Conservation (phyloP, 2,888 invertebrate genomes). For the Latrodectus hesperus region DNA sequence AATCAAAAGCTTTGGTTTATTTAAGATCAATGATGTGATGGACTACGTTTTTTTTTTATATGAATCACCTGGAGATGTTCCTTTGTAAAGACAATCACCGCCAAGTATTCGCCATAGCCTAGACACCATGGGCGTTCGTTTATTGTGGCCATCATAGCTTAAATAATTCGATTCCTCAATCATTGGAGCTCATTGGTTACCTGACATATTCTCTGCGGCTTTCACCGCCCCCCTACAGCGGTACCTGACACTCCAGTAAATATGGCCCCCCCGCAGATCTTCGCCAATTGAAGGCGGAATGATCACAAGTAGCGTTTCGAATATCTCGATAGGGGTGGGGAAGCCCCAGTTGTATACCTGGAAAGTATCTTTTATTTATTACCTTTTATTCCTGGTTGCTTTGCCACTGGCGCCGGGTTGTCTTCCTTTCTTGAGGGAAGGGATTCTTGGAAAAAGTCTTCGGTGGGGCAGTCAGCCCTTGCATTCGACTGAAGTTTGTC, state of each 20-base stretch:
- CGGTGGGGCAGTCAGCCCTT: neutral
- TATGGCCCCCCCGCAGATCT: slow-evolving; percentile 16
- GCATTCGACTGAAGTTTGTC: neutral
- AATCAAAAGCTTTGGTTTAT: too few species aligned
- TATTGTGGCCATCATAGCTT: neutral
- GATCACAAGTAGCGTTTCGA: slow-evolving; percentile 53
- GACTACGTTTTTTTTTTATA: too few species aligned
- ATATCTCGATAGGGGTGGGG: slow-evolving; percentile 32
- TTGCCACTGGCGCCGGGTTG: slow-evolving; percentile 13
- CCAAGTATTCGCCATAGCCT: too few species aligned
- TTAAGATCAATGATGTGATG: too few species aligned
- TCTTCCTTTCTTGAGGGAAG: neutral
- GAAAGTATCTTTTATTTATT: slow-evolving; percentile 32
- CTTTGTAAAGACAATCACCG: too few species aligned
- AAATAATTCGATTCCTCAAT: neutral
- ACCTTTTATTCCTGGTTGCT: neutral
- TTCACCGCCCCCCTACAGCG: neutral
- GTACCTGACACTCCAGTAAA: slow-evolving; percentile 41
- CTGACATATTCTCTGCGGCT: neutral
- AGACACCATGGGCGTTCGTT: neutral
- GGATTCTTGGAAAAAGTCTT: neutral
- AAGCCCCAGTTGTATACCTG: slow-evolving; percentile 2
- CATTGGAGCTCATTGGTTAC: neutral
- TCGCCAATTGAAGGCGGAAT: slow-evolving; percentile 43
- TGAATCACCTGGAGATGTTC: too few species aligned